phyloP scores from a whole-genome alignment of 2,888 invertebrate species.

The Rotaria socialis region DNA sequence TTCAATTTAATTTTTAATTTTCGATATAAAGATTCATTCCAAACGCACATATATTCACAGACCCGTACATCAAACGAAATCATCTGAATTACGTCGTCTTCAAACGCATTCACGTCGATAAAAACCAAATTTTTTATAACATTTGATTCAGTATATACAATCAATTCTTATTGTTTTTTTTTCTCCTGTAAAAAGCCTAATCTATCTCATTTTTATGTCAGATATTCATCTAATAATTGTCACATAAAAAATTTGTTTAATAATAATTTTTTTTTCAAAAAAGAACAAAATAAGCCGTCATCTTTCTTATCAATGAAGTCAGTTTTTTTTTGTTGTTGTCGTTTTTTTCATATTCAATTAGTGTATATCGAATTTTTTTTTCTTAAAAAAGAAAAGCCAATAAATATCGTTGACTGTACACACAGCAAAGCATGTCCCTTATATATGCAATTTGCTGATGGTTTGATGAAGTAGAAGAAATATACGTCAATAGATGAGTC shows the following conservation, averaged over 20 bases:
- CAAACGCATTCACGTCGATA: slow-evolving; percentile 16
- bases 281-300: background rate
- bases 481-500: too few relatives aligned
- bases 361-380: background rate
- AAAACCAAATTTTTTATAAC: background rate
- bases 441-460: background rate
- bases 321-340: background rate
- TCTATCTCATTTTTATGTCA: background rate
- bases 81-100: slow-evolving; percentile 20
- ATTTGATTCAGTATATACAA: background rate
- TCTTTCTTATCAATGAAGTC: slow-evolving; percentile 1
- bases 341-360: slow-evolving; percentile 14
- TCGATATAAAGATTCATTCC: background rate
- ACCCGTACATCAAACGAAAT: slow-evolving; percentile 8
- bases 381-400: background rate
- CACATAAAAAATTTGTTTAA: background rate
- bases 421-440: background rate
- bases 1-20: too few relatives aligned
- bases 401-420: background rate
- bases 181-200: background rate
- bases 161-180: background rate
- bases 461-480: too few relatives aligned
- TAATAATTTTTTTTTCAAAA: too few relatives aligned
- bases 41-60: background rate
- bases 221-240: background rate